Base-by-base conservation (phyloP, 2,113 vertebrate species). In the Morone chrysops region DNA sequence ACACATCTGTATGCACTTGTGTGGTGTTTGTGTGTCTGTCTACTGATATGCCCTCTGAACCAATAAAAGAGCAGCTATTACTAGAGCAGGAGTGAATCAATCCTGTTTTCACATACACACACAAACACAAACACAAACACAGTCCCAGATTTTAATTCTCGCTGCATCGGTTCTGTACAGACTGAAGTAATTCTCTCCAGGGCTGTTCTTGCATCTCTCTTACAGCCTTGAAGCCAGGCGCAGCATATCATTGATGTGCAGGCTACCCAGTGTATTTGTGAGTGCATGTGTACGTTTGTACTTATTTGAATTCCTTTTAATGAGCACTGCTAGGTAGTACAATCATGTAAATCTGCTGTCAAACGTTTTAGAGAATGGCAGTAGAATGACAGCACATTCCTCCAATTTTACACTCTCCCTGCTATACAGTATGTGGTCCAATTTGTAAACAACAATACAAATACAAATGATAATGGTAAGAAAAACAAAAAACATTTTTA, bases 141-240 rank as follows among this genome's bases (percentile, higher is more conserved):
- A 78, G 38, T 73, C 50, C 38, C 60, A 73, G 48, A 76, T 83
- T 78, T 70, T 78, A 72, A 87, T 78, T 83, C 76, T 56, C 69
- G 48, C 68, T 75, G 51, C 48, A 41, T 63, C 53, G 60, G 61
- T 66, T 80, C 38, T 79, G 74, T 50, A 70, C 47, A 81, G 84
- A 83, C 66, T 81, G 14, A 73, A 67, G 77, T 66, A 54, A 81
- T 80, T 75, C 61, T 80, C 77, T 65, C 75, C 72, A 70, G 86
- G 86, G 78, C 59, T 60, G 17, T 81, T 84, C 54, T 80, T 56
- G n/a, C 70, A 61, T 81, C 66, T 81, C 48, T 83, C 70, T 68
- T 65, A 17, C 8, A 79, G 59, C 75, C 85, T 82, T 74, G 36
- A 72, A 62, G 59, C 45, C 41, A 59, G 5, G 56, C 18, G n/a